Evolutionary conservation across 2,113 vertebrate genomes (phyloP), one percentile per base, ranked within the genome.

Genomic region (Brachyhypopomus gauderio): DNA sequence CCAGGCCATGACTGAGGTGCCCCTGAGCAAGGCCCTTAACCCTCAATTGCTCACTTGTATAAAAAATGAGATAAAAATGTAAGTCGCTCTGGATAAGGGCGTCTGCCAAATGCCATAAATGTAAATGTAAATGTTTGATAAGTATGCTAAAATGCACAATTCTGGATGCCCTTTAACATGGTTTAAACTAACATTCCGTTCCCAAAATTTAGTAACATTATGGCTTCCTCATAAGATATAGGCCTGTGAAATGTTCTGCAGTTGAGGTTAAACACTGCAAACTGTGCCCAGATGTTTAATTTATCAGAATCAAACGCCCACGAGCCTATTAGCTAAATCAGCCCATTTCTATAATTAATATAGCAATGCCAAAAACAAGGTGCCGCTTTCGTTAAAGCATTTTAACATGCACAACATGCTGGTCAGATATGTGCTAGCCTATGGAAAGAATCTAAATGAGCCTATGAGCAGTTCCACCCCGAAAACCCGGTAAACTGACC

Each of bases 401-500:
- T n/a, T 22, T 7, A 20, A 60, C 58, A 22, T 36, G 64, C 8
- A 19, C 19, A 36, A 36, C 8, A 67, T 20, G 8, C 25, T 27
- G 19, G 27, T 67, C 16, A 36, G 64, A 8, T 36, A 19, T 7
- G 64, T 6, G 64, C 64, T 23, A 22, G 36, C 5, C 41, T 23
- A 76, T 71, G 30, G 38, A 56, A 12, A 75, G 77, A 60, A 64
- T 41, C 71, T 11, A 7, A 25, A 27, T 55, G 30, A 56, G 62
- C 78, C 19, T 66, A 41, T 20, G 20, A 75, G 14, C 72, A 20
- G 41, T 48, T 73, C 82, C 77, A 55, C 60, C 48, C 66, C 27
- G 20, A 58, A 30, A 79, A 70, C 30, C 71, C 73, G 76, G 83
- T 27, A 58, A 80, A 87, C 91, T 91, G 86, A 93, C 94, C 94